Percentiles rank a stretch among this genome's conserved stretches.
Conservation (phyloP, 2,113 vertebrate species). For the Ahaetulla prasina region DNA sequence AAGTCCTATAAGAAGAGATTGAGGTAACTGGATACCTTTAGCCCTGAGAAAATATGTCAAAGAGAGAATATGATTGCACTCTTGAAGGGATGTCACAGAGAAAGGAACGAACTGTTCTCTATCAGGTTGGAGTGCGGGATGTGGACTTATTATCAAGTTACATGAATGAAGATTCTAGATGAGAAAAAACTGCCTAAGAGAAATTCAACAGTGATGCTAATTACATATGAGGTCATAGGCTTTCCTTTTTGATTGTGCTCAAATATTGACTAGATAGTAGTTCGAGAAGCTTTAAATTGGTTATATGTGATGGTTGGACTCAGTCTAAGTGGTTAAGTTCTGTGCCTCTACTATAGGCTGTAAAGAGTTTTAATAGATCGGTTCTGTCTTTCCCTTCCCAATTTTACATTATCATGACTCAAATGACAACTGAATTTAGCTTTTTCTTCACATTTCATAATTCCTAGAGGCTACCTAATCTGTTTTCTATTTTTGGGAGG, state of each 20-base stretch:
- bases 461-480: not conserved
- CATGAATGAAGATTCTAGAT: not conserved
- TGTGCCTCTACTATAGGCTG: not conserved
- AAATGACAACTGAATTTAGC: not conserved
- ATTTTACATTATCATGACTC: not conserved
- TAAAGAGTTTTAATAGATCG: not conserved
- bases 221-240: not conserved
- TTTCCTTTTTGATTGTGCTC: not conserved
- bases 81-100: not conserved
- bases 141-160: not conserved
- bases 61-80: not conserved
- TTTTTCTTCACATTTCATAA: not conserved
- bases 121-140: not conserved
- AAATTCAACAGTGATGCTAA: not conserved
- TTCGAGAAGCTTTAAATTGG: not conserved
- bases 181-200: not conserved
- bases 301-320: not conserved
- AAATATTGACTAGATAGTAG: not conserved
- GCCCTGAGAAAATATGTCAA: not conserved
- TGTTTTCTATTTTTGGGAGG: not conserved
- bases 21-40: not conserved
- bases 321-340: not conserved
- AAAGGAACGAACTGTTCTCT: not conserved
- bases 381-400: not conserved
- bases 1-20: not conserved